phyloP scores from a whole-genome alignment of 2,113 vertebrate species.

The Aspidoscelis tigris region DNA sequence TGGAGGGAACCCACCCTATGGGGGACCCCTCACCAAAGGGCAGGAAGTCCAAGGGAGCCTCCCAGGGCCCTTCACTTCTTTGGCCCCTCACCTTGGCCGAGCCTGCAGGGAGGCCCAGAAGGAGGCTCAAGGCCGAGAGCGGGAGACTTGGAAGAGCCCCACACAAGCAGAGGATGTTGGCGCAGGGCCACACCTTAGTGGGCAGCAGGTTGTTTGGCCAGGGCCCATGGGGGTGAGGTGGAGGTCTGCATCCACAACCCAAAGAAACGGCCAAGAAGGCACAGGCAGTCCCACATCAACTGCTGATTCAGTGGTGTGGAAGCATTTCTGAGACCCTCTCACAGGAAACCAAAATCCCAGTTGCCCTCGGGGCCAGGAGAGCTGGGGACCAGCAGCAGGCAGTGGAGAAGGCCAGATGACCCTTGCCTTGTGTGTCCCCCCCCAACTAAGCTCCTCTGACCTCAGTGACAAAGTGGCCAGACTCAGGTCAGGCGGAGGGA shows the following conservation, averaged over 20 bases:
- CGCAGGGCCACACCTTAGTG: not conserved
- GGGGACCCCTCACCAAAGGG: not conserved
- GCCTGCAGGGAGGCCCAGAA: not conserved
- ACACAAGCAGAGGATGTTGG: not conserved
- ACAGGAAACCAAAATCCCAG: constrained; percentile 37
- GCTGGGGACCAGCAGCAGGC: not conserved
- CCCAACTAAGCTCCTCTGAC: not conserved
- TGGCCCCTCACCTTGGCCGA: not conserved
- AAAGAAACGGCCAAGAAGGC: not conserved
- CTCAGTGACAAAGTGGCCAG: not conserved
- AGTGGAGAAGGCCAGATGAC: not conserved
- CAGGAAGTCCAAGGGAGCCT: too few species aligned
- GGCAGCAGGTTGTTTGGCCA: not conserved
- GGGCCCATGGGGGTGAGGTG: not conserved
- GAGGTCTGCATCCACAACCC: too few species aligned
- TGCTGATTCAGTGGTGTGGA: constrained; percentile 50
- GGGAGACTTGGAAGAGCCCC: not conserved
- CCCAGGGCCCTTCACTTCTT: not conserved
- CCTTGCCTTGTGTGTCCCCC: not conserved
- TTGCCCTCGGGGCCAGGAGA: accelerated
- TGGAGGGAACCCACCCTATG: not conserved
- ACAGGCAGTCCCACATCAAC: constrained; percentile 4
- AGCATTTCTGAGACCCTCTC: constrained; percentile 60
- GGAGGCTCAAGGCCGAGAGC: accelerated
- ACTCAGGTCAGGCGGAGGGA: not conserved